Conservation (phyloP, 2,888 invertebrate species). For the Apodemia zela region DNA sequence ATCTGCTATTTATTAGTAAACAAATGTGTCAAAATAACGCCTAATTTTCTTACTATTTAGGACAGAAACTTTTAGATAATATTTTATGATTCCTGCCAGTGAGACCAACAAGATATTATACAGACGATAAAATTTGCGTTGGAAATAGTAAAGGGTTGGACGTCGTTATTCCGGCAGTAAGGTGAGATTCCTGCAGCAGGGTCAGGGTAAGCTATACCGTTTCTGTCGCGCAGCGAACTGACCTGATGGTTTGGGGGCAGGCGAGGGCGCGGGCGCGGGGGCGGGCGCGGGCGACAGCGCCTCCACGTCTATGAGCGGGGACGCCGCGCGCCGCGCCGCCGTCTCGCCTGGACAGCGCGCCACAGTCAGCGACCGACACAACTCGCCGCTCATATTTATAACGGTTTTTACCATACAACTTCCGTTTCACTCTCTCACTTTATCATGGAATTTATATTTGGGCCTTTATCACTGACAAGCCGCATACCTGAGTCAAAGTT, state of each 20-base stretch:
- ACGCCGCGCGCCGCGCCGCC: conserved; percentile 80
- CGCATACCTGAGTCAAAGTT: too few relatives aligned
- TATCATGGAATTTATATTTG: too few relatives aligned
- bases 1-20: too few relatives aligned
- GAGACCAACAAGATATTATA: too few relatives aligned
- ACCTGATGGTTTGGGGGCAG: conserved; percentile 72
- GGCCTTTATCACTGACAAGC: too few relatives aligned
- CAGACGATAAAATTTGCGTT: too few relatives aligned
- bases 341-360: conserved; percentile 80
- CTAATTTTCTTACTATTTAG: too few relatives aligned
- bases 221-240: conserved; percentile 69
- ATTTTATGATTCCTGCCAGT: too few relatives aligned
- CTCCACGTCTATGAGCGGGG: conserved; percentile 85
- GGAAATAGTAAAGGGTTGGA: too few relatives aligned
- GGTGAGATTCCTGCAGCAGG: background rate
- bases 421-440: background rate
- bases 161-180: background rate
- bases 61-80: too few relatives aligned
- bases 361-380: conserved; percentile 36
- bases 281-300: conserved; percentile 80
- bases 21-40: too few relatives aligned
- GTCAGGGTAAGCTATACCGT: conserved; percentile 57
- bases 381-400: background rate
- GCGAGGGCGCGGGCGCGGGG: conserved; percentile 64
- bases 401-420: background rate